These are phyloP conservation scores for Amorpha juglandis DNA, from an alignment of 2,888 invertebrate genomes.

Conservation along the genomic window DNA sequence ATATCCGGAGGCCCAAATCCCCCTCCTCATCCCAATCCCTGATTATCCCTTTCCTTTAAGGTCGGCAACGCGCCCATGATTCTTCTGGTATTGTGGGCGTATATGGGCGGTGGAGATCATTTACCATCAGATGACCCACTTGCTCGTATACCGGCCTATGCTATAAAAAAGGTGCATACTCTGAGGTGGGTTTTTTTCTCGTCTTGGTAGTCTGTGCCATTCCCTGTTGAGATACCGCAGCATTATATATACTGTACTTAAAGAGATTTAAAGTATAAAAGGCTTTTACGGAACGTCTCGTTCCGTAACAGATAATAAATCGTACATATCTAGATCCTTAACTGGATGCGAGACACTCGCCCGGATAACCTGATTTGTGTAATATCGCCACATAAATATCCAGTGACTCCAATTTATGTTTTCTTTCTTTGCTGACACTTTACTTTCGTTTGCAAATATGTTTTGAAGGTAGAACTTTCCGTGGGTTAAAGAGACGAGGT, in stretches of 20 bases:
- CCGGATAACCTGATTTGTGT: slow-evolving; percentile 25
- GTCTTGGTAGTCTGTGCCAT: too few species aligned
- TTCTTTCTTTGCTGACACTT: neutral
- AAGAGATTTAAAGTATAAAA: neutral
- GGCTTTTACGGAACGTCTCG: neutral
- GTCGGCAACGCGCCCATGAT: too few species aligned
- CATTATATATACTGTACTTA: neutral
- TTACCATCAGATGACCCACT: too few species aligned
- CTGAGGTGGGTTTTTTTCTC: too few species aligned
- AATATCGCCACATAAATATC: slow-evolving; percentile 13
- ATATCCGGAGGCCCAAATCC: too few species aligned
- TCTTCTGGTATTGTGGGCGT: too few species aligned
- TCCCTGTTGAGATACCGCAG: too few species aligned
- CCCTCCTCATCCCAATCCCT: too few species aligned
- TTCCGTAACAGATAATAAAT: slow-evolving; percentile 8
- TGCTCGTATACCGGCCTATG: too few species aligned
- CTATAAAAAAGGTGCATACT: too few species aligned
- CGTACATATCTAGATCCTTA: slow-evolving; percentile 21
- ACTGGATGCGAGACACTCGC: slow-evolving; percentile 13
- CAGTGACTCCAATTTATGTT: slow-evolving; percentile 5
- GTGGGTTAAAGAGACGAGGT: neutral
- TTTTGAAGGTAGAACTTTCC: neutral
- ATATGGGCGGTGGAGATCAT: too few species aligned
- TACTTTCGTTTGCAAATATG: neutral
- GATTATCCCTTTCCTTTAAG: too few species aligned